Base-by-base conservation (phyloP, 1,140 invertebrate genomes). In the Leptoteleia sp. region DNA sequence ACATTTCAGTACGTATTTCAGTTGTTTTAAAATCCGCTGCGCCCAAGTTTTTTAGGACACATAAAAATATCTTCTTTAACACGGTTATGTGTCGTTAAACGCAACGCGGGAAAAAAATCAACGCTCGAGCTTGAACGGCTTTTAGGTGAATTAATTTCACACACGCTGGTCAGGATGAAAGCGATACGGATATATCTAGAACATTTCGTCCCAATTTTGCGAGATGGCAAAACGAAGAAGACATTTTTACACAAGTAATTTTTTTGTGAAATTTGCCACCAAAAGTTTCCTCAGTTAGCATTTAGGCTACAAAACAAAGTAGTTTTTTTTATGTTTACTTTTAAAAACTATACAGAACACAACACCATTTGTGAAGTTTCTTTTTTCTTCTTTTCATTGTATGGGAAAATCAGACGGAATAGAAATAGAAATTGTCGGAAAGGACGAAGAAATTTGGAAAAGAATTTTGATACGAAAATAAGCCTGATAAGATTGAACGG, bases 51-150 rank as follows among this genome's bases (percentile, higher is more conserved):
- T 71, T 22, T 71, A 71, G 67, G 47, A 61, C 54, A 61, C 45
- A 61, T 61, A 71, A 71, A 71, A 61, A 71, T 71, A 71, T 71
- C 67, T 71, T 52, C 54, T 61, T 61, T 71, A 71, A 71, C 67
- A 71, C 37, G 47, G 55, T 61, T 71, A 35, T 71, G 67, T 67
- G 40, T 61, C 55, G 45, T 61, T 61, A 47, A 72, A 62, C 27
- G 68, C 68, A 62, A 54, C 57, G 27, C 17, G n/a, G 67, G 35
- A 40, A 71, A 40, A 71, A 62, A 72, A 62, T 45, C 68, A 72
- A 72, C 68, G 48, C 29, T 72, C 40, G 48, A 61, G 57, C 55
- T 62, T 38, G 57, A 62, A 45, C 29, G 38, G 40, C 37, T 62
- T 68, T 72, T 72, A 72, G 48, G 47, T 59, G 55, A 72, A n/a